Percentiles rank a stretch among this genome's conserved stretches.
Evolutionary conservation across 64 coral and sea anemone species (phyloP).

Genomic region (Dendronephthya gigantea): DNA sequence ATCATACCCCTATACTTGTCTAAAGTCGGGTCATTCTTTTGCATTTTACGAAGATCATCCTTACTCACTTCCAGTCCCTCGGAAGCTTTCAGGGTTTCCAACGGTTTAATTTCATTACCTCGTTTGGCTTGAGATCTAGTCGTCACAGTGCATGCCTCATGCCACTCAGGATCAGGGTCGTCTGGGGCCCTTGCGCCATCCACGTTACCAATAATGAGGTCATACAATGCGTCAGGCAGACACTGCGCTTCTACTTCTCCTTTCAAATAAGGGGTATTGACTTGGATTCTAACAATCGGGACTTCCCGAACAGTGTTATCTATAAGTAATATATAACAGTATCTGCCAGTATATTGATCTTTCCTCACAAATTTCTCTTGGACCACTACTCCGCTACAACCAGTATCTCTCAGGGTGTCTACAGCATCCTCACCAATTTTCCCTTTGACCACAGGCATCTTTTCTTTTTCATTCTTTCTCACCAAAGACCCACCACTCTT

Average conservation of each 20-base stretch:
- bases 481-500: not conserved
- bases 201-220: conserved; percentile 37
- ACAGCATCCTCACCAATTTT: not conserved
- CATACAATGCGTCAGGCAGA: conserved; percentile 20
- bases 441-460: conserved; percentile 31
- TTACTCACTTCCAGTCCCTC: not conserved
- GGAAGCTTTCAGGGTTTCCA: not conserved
- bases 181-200: conserved; percentile 15
- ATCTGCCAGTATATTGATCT: conserved; percentile 8
- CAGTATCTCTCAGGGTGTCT: conserved; percentile 34
- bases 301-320: conserved; percentile 20
- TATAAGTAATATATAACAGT: not conserved
- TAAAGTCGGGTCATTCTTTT: not conserved
- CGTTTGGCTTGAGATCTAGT: not conserved
- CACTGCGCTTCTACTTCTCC: conserved; percentile 45
- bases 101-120: not conserved
- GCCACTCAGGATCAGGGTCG: conserved; percentile 21
- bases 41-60: not conserved
- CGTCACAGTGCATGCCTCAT: not conserved
- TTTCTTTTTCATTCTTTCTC: not conserved
- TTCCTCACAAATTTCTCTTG: not conserved
- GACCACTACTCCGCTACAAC: conserved; percentile 42
- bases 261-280: conserved; percentile 3
- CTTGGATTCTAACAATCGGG: not conserved
- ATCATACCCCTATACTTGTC: not conserved